phyloP scores from a whole-genome alignment of 2,797 vertebrate genomes.

The Buphagus erythrorhynchus region DNA sequence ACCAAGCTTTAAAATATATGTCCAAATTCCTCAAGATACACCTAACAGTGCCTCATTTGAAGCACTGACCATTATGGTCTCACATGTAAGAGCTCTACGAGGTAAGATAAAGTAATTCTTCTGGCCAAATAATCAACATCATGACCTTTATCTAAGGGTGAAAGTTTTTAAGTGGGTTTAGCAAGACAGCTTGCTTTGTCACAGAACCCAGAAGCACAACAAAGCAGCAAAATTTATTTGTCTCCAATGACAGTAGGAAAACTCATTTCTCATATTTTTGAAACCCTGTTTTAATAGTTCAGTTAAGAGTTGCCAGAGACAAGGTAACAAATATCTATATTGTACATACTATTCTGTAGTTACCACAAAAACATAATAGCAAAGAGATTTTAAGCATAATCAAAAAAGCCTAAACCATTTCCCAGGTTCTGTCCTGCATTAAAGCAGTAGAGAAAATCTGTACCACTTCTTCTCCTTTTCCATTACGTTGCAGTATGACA shows the following conservation, averaged over 20 bases:
- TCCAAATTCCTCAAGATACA: neutral
- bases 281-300: neutral
- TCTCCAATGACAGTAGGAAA: neutral
- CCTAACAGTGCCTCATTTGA: neutral
- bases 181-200: neutral
- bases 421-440: neutral
- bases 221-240: neutral
- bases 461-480: neutral
- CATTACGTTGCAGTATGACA: neutral
- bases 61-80: neutral
- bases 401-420: neutral
- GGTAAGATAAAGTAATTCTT: neutral
- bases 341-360: neutral
- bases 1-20: neutral
- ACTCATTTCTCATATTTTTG: neutral
- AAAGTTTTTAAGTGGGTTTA: neutral
- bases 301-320: neutral
- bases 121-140: neutral
- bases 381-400: neutral
- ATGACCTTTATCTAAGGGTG: neutral
- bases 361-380: neutral
- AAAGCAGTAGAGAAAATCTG: neutral
- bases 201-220: neutral
- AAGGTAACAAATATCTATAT: neutral
- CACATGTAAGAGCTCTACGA: neutral